Evolutionary conservation across 2,888 invertebrate species (phyloP), one percentile per base, ranked within the genome.

Genomic region (Cheilosia scutellata): DNA sequence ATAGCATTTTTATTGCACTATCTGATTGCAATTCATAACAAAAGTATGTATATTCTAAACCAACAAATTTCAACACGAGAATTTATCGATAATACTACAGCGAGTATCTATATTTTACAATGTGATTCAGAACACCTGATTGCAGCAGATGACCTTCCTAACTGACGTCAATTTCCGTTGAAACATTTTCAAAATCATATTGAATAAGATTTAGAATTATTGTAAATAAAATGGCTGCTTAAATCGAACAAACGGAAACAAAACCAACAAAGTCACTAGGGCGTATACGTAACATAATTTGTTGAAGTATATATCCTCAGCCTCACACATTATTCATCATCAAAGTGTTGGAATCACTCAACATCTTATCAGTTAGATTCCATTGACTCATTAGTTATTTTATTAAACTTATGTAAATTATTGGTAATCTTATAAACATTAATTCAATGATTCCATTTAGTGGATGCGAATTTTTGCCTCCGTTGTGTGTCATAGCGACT

Each of bases 231-330:
- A 42, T 42, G 42, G 33, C 33, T 33, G 5, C 33, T 7, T 5
- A 1, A 33, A 33, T 33, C 11, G 42, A 42, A 5, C 33, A 42
- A 42, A 5, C 11, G 13, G 5, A 44, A 44, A 44, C 5, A 0
- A 5, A 6, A 44, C 9, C 4, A 9, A 37, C 11, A 37, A 11
- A 27, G 16, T 9, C 27, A 42, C 62, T 20, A 2, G 4, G 62
- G 16, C 44, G 62, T 62, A 62, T 62, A 62, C 47, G 62, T 20
- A 31, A 62, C 62, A 9, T 31, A 62, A 62, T 29, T 62, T 4
- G 16, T 29, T 62, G n/a, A 60, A 60, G n/a, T n/a, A 42, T 5
- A 37, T 16, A 20, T 11, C n/a, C n/a, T n/a, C n/a, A n/a, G n/a
- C 6, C 9, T 55, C 2, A 16, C 57, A 57, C 37, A 11, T 37